Percentiles rank a stretch among this genome's conserved stretches.
phyloP scores from a whole-genome alignment of 2,113 vertebrate species.

The Coracopsis vasa region DNA sequence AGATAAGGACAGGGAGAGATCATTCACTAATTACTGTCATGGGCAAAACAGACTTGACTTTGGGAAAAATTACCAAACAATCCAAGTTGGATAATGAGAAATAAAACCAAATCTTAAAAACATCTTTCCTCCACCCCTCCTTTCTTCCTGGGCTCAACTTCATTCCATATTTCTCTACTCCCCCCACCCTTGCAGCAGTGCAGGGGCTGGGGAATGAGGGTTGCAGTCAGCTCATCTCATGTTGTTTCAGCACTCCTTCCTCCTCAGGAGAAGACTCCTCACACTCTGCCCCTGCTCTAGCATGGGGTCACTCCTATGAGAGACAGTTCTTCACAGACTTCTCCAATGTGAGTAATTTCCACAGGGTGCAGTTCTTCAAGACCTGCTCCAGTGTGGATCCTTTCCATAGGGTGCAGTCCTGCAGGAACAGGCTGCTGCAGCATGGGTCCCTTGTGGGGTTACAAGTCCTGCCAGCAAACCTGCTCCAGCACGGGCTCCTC shows the following conservation, averaged over 20 bases:
- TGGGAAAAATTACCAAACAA: neutral
- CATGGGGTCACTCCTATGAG: neutral
- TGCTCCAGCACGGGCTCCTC: neutral
- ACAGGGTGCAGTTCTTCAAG: neutral
- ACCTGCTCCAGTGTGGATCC: neutral
- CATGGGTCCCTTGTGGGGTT: fast-evolving
- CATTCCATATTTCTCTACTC: neutral
- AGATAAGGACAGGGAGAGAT: neutral
- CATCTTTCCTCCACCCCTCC: neutral
- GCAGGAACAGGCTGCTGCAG: too few relatives aligned
- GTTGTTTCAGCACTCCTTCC: neutral
- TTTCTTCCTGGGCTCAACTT: neutral
- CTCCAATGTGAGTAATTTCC: neutral
- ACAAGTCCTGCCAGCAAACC: neutral
- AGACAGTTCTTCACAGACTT: neutral
- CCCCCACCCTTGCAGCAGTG: neutral
- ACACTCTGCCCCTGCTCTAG: neutral
- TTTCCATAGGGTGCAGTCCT: neutral
- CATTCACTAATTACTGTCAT: neutral
- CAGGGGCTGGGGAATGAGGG: neutral
- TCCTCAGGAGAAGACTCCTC: neutral
- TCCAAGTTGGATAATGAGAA: neutral
- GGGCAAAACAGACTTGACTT: neutral
- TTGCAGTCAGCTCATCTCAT: neutral
- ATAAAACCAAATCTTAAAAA: neutral